Base-by-base conservation (phyloP, 2,888 invertebrate genomes). In the Drosophila vallismaia region DNA sequence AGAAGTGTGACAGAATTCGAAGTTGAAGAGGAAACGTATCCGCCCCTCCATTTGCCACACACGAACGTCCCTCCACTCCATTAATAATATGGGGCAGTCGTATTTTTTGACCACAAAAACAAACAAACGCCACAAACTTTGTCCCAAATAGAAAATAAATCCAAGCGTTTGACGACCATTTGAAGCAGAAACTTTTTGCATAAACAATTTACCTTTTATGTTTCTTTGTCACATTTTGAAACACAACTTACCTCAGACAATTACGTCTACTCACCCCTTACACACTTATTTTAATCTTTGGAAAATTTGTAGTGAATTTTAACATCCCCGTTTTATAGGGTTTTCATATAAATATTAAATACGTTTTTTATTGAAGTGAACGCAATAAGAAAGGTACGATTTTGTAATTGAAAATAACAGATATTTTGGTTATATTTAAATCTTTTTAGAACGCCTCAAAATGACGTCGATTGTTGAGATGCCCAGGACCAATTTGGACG, bases 1-100 rank as follows among this genome's bases (percentile, higher is more conserved):
- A 70, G 77, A 81, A 81, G 81, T 81, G 81, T 81, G 88, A 81
- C 86, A 82, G 81, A 82, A 88, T 86, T 81, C 88, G 70, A 86
- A 81, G 70, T 76, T 74, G 74, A 86, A 75, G 71, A 83, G 81
- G 86, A 88, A 87, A 87, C 79, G 79, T 68, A 78, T 4, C 3
- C 88, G 88, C 80, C 85, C 79, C 60, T 68, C 64, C 82, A 72
- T 28, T 48, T 54, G 69, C 55, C 69, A 31, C 63, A 67, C 63
- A 64, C 63, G 63, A 53, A 64, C 36, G 63, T 10, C 31, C 69
- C 29, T 19, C 5, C 9, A 31, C 14, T 7, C 28, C 28, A 28
- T 19, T 67, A 64, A 67, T 64, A 53, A 67, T 19, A 67, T 45
- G 28, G 68, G 38, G 31, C 24, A 14, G 24, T 29, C 38, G 14